phyloP scores from a whole-genome alignment of 2,888 invertebrate genomes.

The Alentia gelatinosa region DNA sequence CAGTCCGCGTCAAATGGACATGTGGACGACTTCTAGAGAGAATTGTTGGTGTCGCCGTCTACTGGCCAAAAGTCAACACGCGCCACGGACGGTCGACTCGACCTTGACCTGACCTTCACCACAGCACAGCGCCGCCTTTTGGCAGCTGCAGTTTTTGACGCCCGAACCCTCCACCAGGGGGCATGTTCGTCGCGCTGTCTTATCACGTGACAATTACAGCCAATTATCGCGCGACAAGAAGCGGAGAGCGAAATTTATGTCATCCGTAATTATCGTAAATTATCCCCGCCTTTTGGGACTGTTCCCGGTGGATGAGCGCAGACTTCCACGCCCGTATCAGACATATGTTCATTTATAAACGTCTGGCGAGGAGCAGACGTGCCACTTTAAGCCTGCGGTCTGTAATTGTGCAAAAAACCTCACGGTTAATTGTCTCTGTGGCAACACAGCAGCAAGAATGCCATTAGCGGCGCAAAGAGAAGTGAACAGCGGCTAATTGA shows the following conservation, averaged over 20 bases:
- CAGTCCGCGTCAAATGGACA: not conserved
- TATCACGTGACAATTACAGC: constrained; percentile 42
- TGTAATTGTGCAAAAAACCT: not conserved
- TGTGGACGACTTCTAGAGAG: not conserved
- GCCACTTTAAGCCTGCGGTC: not conserved
- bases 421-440: not conserved
- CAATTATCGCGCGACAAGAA: constrained; percentile 33
- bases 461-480: not conserved
- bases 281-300: not conserved
- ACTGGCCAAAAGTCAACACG: constrained; percentile 4
- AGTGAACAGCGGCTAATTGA: not conserved
- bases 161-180: not conserved
- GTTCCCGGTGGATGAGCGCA: not conserved
- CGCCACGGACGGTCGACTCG: not conserved
- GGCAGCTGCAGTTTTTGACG: not conserved
- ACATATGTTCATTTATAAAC: constrained; percentile 46
- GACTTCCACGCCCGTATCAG: not conserved
- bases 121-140: not conserved
- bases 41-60: not conserved
- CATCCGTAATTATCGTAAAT: constrained; percentile 41
- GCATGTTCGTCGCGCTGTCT: constrained; percentile 11
- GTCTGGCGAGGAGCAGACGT: not conserved
- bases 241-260: constrained; percentile 38
- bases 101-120: not conserved
- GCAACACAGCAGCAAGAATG: not conserved